phyloP scores from a whole-genome alignment of 2,888 invertebrate species.

The Agrotis clavis region DNA sequence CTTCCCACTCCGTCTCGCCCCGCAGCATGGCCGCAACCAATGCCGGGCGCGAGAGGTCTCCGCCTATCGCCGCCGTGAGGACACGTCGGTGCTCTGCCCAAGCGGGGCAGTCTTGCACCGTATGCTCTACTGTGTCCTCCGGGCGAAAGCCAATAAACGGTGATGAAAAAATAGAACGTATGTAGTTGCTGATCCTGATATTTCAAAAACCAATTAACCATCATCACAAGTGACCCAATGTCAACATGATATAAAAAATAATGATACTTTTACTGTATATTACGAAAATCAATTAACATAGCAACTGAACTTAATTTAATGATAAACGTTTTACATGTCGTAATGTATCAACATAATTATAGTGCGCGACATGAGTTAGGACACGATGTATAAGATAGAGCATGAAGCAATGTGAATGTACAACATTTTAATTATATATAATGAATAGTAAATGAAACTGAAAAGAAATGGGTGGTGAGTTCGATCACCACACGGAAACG shows the following conservation, averaged over 20 bases:
- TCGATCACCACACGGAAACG: background rate
- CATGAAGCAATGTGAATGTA: constrained; percentile 7
- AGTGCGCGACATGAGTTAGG: constrained; percentile 7
- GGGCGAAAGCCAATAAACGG: too few species aligned
- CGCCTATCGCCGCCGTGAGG: too few species aligned
- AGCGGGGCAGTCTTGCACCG: too few species aligned
- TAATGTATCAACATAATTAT: constrained; percentile 44
- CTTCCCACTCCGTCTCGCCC: too few species aligned
- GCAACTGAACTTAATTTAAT: constrained; percentile 35
- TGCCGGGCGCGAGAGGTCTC: too few species aligned
- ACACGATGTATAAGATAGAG: constrained; percentile 1
- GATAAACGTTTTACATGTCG: constrained; percentile 41
- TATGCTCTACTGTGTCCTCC: too few species aligned
- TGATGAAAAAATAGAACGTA: background rate
- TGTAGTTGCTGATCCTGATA: background rate
- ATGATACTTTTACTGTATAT: constrained; percentile 18
- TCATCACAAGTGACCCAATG: constrained; percentile 12
- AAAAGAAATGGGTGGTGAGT: background rate
- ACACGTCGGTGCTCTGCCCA: too few species aligned
- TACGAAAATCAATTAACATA: constrained; percentile 52
- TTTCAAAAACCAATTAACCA: background rate
- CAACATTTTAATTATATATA: background rate
- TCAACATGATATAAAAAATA: constrained; percentile 22
- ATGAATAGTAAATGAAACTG: background rate
- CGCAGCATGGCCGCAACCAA: too few species aligned